These are phyloP conservation scores for Boulengeromyrus knoepffleri DNA, from an alignment of 2,113 vertebrate genomes.

Conservation along the genomic window DNA sequence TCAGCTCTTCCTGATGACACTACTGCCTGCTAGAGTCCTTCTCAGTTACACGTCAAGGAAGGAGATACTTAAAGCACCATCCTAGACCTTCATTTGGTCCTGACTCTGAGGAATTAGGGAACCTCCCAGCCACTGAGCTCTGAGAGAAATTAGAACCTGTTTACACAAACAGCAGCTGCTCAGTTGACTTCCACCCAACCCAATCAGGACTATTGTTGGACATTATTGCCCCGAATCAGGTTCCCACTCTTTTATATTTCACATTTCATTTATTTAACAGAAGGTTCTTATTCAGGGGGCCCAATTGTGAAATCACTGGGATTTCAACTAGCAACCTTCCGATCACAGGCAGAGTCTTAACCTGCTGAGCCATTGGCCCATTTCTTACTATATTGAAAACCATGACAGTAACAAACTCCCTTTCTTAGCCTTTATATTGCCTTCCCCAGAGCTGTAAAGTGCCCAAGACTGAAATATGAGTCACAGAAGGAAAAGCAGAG, in stretches of 20 bases:
- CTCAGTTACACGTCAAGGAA: neutral
- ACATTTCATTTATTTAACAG: neutral
- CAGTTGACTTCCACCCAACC: neutral
- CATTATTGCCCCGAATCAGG: neutral
- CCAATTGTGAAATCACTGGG: neutral
- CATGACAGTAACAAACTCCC: neutral
- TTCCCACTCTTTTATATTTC: neutral
- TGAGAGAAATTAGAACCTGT: neutral
- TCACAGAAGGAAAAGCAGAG: neutral
- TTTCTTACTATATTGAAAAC: neutral
- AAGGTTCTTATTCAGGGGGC: neutral
- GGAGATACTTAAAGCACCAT: neutral
- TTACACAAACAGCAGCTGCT: neutral
- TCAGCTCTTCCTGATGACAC: neutral
- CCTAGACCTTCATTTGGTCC: neutral
- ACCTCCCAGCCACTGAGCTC: neutral
- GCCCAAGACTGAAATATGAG: neutral
- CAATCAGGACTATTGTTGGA: neutral
- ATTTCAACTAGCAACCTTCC: neutral
- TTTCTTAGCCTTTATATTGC: neutral
- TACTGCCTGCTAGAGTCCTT: neutral
- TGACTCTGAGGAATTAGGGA: neutral
- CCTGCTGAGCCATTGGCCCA: neutral
- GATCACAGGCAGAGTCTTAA: neutral
- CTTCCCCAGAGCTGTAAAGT: neutral